These are phyloP conservation scores for Malthinus flaveolus DNA, from an alignment of 2,888 invertebrate species.

Conservation along the genomic window DNA sequence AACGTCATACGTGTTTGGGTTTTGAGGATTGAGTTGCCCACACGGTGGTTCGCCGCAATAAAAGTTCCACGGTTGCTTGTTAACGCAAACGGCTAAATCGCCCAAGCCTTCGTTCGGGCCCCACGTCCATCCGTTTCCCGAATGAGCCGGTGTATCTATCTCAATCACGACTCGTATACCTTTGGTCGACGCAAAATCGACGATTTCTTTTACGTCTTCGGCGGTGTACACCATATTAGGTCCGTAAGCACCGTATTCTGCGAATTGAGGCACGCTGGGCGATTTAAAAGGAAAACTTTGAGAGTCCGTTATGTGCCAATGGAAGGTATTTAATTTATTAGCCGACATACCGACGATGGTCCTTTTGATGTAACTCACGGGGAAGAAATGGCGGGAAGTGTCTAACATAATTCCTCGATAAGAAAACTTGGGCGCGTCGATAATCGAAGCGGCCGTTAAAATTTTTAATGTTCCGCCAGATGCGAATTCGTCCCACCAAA, in stretches of 20 bases:
- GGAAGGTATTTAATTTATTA: constrained; percentile 88
- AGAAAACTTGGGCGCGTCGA: constrained; percentile 77
- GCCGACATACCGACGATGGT: constrained; percentile 88
- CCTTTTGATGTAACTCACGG: constrained; percentile 69
- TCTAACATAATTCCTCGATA: constrained; percentile 90
- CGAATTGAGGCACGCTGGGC: constrained; percentile 74
- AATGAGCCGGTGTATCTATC: constrained; percentile 89
- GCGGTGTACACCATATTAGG: constrained; percentile 69
- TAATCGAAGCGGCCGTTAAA: constrained; percentile 67
- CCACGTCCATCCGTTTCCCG: constrained; percentile 86
- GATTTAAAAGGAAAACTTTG: constrained; percentile 90
- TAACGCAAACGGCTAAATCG: constrained; percentile 78
- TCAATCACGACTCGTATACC: constrained; percentile 88
- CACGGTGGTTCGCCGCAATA: constrained; percentile 87
- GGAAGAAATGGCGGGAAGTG: constrained; percentile 88
- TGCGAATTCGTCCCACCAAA: constrained; percentile 72
- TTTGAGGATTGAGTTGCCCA: constrained; percentile 82
- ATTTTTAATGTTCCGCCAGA: constrained; percentile 65
- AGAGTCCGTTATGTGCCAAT: constrained; percentile 91
- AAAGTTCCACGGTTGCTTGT: constrained; percentile 78
- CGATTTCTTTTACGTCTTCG: constrained; percentile 71
- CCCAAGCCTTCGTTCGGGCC: constrained; percentile 76
- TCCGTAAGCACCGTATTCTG: constrained; percentile 83
- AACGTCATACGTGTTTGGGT: constrained; percentile 74
- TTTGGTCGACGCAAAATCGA: constrained; percentile 75